These are phyloP conservation scores for Patella vulgata DNA, from an alignment of 1,140 invertebrate genomes.

Conservation along the genomic window DNA sequence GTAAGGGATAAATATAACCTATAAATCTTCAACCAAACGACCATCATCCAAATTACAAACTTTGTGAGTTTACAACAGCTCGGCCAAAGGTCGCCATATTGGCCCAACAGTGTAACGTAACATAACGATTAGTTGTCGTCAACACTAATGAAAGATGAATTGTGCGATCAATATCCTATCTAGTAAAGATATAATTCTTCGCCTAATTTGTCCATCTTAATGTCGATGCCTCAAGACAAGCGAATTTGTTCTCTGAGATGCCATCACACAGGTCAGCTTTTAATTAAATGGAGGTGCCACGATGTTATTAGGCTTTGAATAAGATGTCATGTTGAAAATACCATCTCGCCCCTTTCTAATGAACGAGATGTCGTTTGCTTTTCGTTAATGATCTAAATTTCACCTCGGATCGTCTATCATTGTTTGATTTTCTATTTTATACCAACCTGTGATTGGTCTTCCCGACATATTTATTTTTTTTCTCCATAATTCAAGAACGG, in stretches of 20 bases:
- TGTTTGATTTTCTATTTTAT: too few species aligned
- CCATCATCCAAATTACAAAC: too few species aligned
- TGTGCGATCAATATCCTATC: conserved; percentile 11
- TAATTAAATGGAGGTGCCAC: conserved; percentile 25
- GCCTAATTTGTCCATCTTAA: conserved; percentile 18
- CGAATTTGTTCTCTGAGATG: conserved; percentile 16
- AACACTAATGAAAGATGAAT: conserved; percentile 24
- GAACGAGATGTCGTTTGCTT: neutral
- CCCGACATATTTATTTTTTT: too few species aligned
- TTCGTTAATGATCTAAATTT: conserved; percentile 7
- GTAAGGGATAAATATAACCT: too few species aligned
- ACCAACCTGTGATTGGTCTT: too few species aligned
- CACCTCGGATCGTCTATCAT: neutral
- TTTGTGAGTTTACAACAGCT: too few species aligned
- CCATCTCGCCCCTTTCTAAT: conserved; percentile 9
- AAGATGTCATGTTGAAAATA: conserved; percentile 19
- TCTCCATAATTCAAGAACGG: too few species aligned
- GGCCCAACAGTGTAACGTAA: too few species aligned
- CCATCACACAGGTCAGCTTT: conserved; percentile 5
- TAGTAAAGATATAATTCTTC: conserved; percentile 28
- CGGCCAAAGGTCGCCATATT: too few species aligned
- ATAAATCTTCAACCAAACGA: too few species aligned
- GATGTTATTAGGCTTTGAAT: conserved; percentile 11
- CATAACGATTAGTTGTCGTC: conserved; percentile 14
- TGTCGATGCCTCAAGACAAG: conserved; percentile 23